Conservation (phyloP, 2,888 invertebrate species). For the Dicyrtomina minuta region DNA sequence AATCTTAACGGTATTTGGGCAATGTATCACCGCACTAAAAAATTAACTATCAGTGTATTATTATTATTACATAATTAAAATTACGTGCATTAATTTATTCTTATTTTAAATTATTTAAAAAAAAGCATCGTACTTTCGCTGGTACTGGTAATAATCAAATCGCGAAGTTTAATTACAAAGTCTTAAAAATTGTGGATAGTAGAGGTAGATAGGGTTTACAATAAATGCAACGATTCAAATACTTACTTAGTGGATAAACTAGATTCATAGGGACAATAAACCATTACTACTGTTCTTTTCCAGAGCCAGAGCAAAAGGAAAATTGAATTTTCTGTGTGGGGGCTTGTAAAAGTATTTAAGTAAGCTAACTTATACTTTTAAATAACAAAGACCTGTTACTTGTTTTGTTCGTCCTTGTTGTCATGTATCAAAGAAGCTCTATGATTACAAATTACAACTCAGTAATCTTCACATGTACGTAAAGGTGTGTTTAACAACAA, state of each 20-base stretch:
- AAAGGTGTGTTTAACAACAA: no score
- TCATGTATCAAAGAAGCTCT: slow-evolving; percentile 10
- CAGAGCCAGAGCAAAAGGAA: no score
- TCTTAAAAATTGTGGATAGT: slow-evolving; percentile 8
- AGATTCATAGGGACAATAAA: slow-evolving; percentile 1
- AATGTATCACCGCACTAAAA: no score
- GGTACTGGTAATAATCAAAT: not conserved
- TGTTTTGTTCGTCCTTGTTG: slow-evolving; percentile 12
- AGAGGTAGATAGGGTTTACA: slow-evolving; percentile 13
- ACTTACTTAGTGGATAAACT: slow-evolving; percentile 3
- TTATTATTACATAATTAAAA: no score
- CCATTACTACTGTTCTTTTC: no score
- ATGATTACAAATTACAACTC: not conserved
- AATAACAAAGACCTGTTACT: not conserved
- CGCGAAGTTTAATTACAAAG: slow-evolving; percentile 4
- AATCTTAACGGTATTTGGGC: no score
- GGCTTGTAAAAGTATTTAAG: no score
- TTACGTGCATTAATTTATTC: no score
- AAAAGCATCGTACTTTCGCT: not conserved
- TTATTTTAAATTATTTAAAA: no score
- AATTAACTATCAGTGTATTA: no score
- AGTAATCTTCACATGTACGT: not conserved
- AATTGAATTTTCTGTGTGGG: no score
- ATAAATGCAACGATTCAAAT: slow-evolving; percentile 7
- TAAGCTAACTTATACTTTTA: no score